Evolutionary conservation across 2,888 invertebrate species (phyloP).

Genomic region (Notocelia uddmanniana): DNA sequence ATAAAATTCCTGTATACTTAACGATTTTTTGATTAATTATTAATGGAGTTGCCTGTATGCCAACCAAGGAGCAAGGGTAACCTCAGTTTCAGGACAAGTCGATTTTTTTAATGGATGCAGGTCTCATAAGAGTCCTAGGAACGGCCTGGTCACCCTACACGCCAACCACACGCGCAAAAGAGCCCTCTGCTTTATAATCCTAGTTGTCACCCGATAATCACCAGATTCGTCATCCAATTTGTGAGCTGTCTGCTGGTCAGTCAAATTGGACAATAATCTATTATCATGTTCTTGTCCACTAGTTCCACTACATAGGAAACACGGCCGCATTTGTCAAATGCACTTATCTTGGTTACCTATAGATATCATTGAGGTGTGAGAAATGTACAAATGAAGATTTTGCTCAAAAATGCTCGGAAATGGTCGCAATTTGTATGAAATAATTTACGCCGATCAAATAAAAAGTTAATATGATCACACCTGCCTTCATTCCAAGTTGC

Average conservation of each 20-base stretch:
- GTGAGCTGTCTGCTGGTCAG: neutral
- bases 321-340: neutral
- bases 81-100: too few relatives aligned
- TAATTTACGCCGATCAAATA: too few relatives aligned
- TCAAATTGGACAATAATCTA: neutral
- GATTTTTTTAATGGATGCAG: neutral
- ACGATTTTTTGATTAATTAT: too few relatives aligned
- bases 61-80: too few relatives aligned
- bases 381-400: too few relatives aligned
- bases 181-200: conserved; percentile 25
- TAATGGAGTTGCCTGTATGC: too few relatives aligned
- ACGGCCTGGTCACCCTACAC: conserved; percentile 17
- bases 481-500: too few relatives aligned
- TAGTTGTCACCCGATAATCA: conserved; percentile 18
- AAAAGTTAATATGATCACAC: too few relatives aligned
- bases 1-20: too few relatives aligned
- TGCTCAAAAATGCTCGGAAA: too few relatives aligned
- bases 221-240: conserved; percentile 11
- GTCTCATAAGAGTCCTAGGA: neutral
- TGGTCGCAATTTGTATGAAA: too few relatives aligned
- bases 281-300: neutral
- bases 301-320: neutral
- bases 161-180: conserved; percentile 26
- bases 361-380: too few relatives aligned
- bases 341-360: neutral